These are phyloP conservation scores for Naja naja DNA, from an alignment of 2,113 vertebrate species.

Conservation along the genomic window DNA sequence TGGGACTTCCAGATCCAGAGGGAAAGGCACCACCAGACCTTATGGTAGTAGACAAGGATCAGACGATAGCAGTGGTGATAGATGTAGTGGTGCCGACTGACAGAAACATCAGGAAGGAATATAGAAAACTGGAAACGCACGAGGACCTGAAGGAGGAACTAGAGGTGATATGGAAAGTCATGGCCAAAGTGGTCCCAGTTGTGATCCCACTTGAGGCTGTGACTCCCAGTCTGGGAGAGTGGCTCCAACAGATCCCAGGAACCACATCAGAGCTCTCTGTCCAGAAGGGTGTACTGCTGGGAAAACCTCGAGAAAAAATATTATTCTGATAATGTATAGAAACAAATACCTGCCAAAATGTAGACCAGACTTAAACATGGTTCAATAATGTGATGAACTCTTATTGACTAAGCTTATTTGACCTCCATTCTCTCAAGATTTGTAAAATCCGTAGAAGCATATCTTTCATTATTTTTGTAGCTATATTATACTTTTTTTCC, in stretches of 20 bases:
- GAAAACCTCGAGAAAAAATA: background rate
- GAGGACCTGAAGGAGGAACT: background rate
- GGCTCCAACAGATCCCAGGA: background rate
- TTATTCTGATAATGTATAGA: background rate
- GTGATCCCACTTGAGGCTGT: background rate
- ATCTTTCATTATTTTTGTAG: background rate
- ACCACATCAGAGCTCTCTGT: background rate
- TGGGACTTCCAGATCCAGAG: background rate
- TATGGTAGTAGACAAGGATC: background rate
- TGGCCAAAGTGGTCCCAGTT: background rate
- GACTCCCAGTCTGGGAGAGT: background rate
- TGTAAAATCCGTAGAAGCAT: background rate
- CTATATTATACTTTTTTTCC: background rate
- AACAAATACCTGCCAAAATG: background rate
- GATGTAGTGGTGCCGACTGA: background rate
- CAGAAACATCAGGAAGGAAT: background rate
- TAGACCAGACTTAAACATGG: background rate
- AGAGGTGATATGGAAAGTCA: background rate
- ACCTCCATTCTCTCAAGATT: background rate
- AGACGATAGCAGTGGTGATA: background rate
- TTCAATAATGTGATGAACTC: background rate
- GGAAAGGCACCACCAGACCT: background rate
- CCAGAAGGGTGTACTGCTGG: background rate
- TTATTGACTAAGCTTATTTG: background rate
- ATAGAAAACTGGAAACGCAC: background rate